Percentiles rank a stretch among this genome's conserved stretches.
phyloP scores from a whole-genome alignment of 2,888 invertebrate genomes.

The Phengaris alcon region DNA sequence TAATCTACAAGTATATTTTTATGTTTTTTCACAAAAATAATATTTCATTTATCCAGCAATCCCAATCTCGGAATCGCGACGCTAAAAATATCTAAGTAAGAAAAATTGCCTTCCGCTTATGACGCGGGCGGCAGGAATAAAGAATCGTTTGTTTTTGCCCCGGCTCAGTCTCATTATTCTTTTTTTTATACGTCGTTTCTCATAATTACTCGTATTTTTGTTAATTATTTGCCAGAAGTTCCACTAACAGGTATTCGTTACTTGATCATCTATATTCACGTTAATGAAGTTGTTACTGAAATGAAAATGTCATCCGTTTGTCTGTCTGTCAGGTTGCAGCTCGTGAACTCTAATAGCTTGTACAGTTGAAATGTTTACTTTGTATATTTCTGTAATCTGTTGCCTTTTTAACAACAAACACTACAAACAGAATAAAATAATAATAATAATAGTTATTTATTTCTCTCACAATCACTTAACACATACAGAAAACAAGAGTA shows the following conservation, averaged over 20 bases:
- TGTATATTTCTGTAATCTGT: too few species aligned
- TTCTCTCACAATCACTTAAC: too few species aligned
- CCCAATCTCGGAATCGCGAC: not conserved
- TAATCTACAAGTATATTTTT: too few species aligned
- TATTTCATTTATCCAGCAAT: not conserved
- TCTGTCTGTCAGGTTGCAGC: too few species aligned
- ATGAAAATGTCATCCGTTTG: not conserved
- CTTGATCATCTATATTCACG: not conserved
- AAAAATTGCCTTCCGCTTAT: constrained; percentile 7
- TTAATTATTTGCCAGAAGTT: not conserved
- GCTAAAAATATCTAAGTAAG: not conserved
- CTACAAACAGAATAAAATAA: too few species aligned
- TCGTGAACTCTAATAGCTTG: too few species aligned
- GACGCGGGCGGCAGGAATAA: not conserved
- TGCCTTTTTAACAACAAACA: too few species aligned
- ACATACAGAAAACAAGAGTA: too few species aligned
- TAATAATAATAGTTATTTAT: too few species aligned
- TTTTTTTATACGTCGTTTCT: not conserved
- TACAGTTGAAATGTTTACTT: too few species aligned
- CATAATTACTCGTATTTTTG: constrained; percentile 12
- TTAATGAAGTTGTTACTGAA: not conserved
- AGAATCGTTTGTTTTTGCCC: constrained; percentile 2
- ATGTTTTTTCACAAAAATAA: not conserved
- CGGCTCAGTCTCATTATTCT: constrained; percentile 12
- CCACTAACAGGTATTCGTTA: not conserved